A percentile compares a stretch with the other conserved stretches of the same genome.
phyloP scores from a whole-genome alignment of 2,113 vertebrate species.

The Tychaedon coryphoeus region DNA sequence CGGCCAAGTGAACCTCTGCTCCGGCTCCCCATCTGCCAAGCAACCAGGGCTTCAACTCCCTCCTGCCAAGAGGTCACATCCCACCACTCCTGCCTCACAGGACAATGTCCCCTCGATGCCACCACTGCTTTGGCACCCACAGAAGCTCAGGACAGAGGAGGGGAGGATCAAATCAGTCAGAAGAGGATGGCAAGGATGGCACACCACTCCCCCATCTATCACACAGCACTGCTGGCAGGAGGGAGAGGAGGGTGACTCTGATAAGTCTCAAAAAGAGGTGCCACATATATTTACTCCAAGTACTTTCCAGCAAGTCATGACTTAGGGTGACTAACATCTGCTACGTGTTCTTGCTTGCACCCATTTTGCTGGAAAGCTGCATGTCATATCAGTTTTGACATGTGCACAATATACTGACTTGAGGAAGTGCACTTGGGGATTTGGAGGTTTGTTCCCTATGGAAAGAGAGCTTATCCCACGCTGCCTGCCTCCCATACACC shows the following conservation, averaged over 20 bases:
- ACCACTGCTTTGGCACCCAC: background rate
- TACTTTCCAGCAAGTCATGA: background rate
- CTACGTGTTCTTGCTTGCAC: background rate
- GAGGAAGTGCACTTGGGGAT: background rate
- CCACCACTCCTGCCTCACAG: background rate
- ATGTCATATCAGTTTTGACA: background rate
- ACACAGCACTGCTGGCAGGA: background rate
- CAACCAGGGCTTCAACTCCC: background rate
- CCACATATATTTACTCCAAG: background rate
- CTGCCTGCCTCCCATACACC: background rate
- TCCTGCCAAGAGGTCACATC: background rate
- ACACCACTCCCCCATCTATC: background rate
- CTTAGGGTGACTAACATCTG: background rate
- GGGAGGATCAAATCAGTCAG: background rate
- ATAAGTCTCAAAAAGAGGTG: background rate
- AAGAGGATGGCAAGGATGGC: background rate
- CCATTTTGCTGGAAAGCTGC: background rate
- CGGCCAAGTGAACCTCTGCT: background rate
- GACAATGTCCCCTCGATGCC: fast-evolving
- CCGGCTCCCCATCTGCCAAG: background rate
- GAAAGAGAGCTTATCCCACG: background rate
- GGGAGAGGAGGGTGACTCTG: background rate
- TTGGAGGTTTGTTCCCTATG: fast-evolving
- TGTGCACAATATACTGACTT: fast-evolving
- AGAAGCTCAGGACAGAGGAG: background rate